Evolutionary conservation across 1,140 invertebrate species (phyloP).

Genomic region (Linepithema humile): DNA sequence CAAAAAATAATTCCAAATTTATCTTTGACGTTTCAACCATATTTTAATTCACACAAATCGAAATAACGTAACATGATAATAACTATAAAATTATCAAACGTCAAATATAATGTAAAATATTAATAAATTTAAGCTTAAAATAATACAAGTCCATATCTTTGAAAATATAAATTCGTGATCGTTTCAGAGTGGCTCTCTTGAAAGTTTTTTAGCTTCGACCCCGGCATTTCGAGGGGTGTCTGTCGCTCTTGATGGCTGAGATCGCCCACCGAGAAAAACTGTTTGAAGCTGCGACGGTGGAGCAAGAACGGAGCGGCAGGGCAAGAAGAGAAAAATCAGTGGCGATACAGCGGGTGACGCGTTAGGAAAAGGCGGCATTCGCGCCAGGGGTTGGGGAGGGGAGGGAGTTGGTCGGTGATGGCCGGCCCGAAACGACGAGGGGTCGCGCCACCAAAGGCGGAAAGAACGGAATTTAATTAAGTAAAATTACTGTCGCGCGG

Average conservation of each 20-base stretch:
- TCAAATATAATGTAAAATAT: background rate
- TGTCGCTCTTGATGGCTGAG: constrained; percentile 21
- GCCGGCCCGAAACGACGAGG: constrained; percentile 52
- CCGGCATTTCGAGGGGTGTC: background rate
- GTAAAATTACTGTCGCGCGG: constrained; percentile 84
- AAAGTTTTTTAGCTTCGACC: constrained; percentile 6
- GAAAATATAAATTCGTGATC: background rate
- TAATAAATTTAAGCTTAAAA: background rate
- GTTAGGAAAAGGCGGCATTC: constrained; percentile 52
- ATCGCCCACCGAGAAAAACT: constrained; percentile 64
- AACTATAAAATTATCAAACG: background rate
- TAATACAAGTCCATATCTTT: background rate
- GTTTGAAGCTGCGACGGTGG: constrained; percentile 61
- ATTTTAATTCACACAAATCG: background rate
- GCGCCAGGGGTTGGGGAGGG: background rate
- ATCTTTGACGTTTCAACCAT: background rate
- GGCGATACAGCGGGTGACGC: constrained; percentile 54
- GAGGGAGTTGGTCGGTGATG: constrained; percentile 38
- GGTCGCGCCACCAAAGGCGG: constrained; percentile 69
- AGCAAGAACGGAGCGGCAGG: constrained; percentile 33
- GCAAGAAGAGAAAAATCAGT: constrained; percentile 74
- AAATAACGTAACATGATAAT: background rate
- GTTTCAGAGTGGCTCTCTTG: background rate
- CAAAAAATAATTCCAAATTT: background rate
- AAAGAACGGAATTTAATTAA: constrained; percentile 86